These are phyloP conservation scores for Toxonevra muliebris DNA, from an alignment of 2,888 invertebrate species.

Conservation along the genomic window DNA sequence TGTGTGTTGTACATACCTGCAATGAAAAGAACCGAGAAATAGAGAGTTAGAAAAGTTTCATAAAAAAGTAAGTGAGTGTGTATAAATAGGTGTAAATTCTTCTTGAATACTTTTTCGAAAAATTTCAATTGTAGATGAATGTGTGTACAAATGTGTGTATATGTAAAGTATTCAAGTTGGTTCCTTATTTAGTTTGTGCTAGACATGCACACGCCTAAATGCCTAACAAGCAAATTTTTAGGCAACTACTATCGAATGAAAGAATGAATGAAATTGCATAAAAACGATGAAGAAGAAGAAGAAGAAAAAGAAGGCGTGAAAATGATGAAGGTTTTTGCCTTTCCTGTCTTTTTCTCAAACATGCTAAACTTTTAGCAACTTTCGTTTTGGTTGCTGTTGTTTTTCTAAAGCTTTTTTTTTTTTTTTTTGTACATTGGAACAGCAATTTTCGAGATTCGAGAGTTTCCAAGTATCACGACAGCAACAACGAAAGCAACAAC, in stretches of 20 bases:
- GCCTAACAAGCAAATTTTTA: slow-evolving; percentile 21
- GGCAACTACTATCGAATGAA: background rate
- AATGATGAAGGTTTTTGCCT: too few relatives aligned
- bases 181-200: slow-evolving; percentile 1
- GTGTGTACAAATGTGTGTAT: background rate
- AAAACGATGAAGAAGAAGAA: background rate
- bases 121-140: background rate
- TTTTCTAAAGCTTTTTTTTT: background rate
- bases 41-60: background rate
- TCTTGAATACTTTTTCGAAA: background rate
- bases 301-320: too few relatives aligned
- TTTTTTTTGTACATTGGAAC: too few relatives aligned
- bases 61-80: background rate
- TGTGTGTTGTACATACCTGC: slow-evolving; percentile 4
- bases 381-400: slow-evolving; percentile 7
- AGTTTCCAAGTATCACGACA: too few relatives aligned
- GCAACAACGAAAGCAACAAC: too few relatives aligned
- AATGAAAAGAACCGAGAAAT: background rate
- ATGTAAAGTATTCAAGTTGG: background rate
- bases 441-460: too few relatives aligned
- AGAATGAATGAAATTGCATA: background rate
- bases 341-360: too few relatives aligned
- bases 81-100: background rate
- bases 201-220: slow-evolving; percentile 14
- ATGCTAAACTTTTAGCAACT: background rate